These are phyloP conservation scores for Xanthia icteritia DNA, from an alignment of 2,888 invertebrate genomes.

Conservation along the genomic window DNA sequence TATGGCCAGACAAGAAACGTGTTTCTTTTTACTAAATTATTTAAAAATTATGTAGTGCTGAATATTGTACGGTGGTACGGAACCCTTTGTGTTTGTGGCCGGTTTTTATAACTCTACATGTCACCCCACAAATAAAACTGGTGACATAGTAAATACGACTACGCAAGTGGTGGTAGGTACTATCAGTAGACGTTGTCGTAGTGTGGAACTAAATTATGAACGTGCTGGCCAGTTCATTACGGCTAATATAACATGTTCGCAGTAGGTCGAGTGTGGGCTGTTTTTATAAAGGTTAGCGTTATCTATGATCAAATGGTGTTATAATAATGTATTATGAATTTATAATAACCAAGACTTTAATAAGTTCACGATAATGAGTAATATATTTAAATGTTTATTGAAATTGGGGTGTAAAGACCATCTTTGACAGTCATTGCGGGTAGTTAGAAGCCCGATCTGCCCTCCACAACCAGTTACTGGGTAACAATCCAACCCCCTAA, in stretches of 20 bases:
- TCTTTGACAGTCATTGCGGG: too few relatives aligned
- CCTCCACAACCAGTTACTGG: too few relatives aligned
- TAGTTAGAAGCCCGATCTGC: too few relatives aligned
- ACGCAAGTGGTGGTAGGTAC: background rate
- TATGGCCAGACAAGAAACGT: too few relatives aligned
- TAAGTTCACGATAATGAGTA: background rate
- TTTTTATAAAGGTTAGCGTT: constrained; percentile 38
- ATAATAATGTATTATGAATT: background rate
- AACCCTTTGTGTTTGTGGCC: too few relatives aligned
- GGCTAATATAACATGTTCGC: constrained; percentile 30
- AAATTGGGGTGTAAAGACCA: background rate
- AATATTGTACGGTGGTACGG: too few relatives aligned
- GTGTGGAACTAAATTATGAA: constrained; percentile 51
- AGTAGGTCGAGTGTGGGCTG: constrained; percentile 8
- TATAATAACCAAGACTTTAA: background rate
- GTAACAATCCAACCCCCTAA: too few relatives aligned
- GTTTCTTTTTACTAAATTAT: too few relatives aligned
- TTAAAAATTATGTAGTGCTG: too few relatives aligned
- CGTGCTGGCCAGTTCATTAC: constrained; percentile 33
- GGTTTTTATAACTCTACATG: background rate
- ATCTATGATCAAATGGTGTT: constrained; percentile 21
- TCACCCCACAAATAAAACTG: constrained; percentile 13
- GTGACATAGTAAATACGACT: constrained; percentile 16
- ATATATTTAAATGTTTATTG: background rate
- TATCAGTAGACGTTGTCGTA: background rate